Conservation (phyloP, 2,797 vertebrate genomes). For the Epinephelus coioides region DNA sequence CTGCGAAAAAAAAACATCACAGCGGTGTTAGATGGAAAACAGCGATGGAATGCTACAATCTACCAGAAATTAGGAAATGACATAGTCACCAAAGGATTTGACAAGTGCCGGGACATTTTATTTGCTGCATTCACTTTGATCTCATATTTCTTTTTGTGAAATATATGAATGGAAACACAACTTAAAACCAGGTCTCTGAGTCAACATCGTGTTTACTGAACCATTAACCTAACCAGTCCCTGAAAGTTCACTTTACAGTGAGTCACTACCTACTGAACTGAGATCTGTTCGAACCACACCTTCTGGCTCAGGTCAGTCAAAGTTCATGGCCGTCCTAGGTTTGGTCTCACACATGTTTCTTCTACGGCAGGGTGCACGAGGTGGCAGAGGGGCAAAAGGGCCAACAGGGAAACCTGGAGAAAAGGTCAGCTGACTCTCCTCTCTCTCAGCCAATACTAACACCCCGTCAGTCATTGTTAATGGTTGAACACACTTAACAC, state of each 20-base stretch:
- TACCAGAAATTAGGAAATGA: no score
- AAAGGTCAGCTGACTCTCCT: slow-evolving; percentile 87
- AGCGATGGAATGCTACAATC: no score
- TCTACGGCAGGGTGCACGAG: slow-evolving; percentile 90
- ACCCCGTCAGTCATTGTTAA: background rate
- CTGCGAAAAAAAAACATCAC: no score
- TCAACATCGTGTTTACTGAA: background rate
- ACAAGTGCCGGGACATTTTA: no score
- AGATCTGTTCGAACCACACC: background rate
- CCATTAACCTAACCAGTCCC: background rate
- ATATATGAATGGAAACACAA: no score
- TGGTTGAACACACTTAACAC: background rate
- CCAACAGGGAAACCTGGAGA: slow-evolving; percentile 96
- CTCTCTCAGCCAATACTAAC: slow-evolving; percentile 26
- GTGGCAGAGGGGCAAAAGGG: slow-evolving; percentile 92
- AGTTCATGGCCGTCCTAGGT: background rate
- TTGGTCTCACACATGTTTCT: slow-evolving; percentile 26
- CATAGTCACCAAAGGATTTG: no score
- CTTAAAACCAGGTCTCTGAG: background rate
- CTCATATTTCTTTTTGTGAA: no score
- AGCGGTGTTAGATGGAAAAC: no score
- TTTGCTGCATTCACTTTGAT: no score
- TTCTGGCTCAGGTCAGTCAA: background rate
- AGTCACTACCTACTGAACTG: background rate
- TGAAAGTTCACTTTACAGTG: background rate